A percentile compares a stretch with the other conserved stretches of the same genome.
Evolutionary conservation across 2,797 vertebrate genomes (phyloP).

Genomic region (Diglossa cyanea): DNA sequence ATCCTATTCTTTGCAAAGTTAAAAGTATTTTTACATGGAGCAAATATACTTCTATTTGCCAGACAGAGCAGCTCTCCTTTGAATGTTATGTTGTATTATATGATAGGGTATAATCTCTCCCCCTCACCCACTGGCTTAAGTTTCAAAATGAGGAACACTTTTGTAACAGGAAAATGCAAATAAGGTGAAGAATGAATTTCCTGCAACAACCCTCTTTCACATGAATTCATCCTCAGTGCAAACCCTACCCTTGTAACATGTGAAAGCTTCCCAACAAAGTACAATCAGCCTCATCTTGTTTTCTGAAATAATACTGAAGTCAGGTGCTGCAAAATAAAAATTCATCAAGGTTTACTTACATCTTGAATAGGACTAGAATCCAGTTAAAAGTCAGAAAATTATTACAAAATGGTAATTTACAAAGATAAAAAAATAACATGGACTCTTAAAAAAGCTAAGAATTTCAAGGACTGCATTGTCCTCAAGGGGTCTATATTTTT

Average conservation of each 20-base stretch:
- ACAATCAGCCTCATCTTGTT: neutral
- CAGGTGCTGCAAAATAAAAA: neutral
- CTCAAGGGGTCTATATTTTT: neutral
- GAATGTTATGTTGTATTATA: neutral
- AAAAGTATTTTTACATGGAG: neutral
- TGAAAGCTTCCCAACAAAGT: neutral
- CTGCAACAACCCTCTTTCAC: too few relatives aligned
- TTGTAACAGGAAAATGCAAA: neutral
- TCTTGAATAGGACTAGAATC: neutral
- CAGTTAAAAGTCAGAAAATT: neutral
- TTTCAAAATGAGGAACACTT: neutral
- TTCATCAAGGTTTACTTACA: neutral
- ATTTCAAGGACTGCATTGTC: neutral
- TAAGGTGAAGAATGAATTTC: neutral
- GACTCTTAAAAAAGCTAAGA: neutral
- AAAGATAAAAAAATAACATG: neutral
- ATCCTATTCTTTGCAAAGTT: neutral
- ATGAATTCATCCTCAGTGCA: neutral
- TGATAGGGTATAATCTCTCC: accelerated
- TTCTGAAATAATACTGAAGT: neutral
- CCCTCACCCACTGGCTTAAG: neutral
- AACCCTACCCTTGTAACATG: accelerated
- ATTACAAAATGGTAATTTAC: neutral
- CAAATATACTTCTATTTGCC: neutral
- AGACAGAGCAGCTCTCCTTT: neutral